Base-by-base conservation (phyloP, 2,797 vertebrate species). In the Hydrolagus colliei region DNA sequence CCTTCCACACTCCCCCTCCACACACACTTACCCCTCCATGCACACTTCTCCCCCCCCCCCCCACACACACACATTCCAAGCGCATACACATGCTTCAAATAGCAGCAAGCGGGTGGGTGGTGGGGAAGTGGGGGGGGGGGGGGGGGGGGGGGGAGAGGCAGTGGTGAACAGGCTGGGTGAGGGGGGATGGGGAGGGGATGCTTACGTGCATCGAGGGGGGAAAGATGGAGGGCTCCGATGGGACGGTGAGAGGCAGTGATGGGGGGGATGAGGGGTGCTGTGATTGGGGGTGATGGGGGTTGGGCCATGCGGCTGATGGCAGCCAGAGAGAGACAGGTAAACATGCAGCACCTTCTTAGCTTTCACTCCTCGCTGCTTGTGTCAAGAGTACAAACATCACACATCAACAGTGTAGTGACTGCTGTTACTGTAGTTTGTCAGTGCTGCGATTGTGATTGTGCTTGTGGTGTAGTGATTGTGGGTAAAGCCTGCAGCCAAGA, bases 261-360 rank as follows among this genome's bases (percentile, higher is more conserved):
- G n/a, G 77, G 9, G 12, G 59, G 27, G n/a, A 78, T 80, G 62
- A 14, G 2, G n/a, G 35, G 63, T 27, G 59, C 62, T 27, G 41
- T 52, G 41, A 52, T 52, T 52, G 3, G 41, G 3, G 41, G 41
- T 52, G 41, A 52, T 27, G 61, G 63, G 13, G 7, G 18, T 27
- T 9, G 12, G 4, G 13, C 62, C 93, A 94, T 94, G 94, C 93
- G 93, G 89, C 88, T 14, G 4, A 3, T 85, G 87, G 88, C 67
- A 86, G 8, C 20, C 11, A 59, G 14, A 52, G 22, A 79, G 12
- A 67, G 20, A 67, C 0, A 63, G 12, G 32, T 63, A 13, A 95
- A 94, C 94, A 95, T 95, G 95, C 96, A 89, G 88, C 96, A 98
- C 97, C 97, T 99, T 99, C 95, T 97, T 98, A 88, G 96, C 95